Percentiles rank a stretch among this genome's conserved stretches.
phyloP scores from a whole-genome alignment of 2,888 invertebrate species.

The Shargacucullia verbasci region DNA sequence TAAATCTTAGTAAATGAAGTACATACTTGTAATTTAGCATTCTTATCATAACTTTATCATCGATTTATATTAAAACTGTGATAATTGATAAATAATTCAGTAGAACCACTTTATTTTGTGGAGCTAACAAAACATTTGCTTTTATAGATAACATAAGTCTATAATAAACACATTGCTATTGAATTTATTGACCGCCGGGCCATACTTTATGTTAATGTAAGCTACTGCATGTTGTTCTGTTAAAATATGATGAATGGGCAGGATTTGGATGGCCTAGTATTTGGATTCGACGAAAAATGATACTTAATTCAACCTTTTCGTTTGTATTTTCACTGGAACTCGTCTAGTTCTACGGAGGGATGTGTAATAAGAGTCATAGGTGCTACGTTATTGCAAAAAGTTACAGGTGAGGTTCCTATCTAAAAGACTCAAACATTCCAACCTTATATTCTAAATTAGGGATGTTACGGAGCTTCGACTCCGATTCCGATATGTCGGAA shows the following conservation, averaged over 20 bases:
- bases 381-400: no score
- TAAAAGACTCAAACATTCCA: no score
- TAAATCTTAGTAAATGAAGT: conserved; percentile 31
- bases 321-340: no score
- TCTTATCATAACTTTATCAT: conserved; percentile 23
- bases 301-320: no score
- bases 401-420: no score
- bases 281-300: conserved; percentile 10
- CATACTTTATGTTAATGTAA: conserved; percentile 49
- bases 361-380: no score
- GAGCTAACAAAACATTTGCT: conserved; percentile 22
- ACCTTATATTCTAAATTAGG: no score
- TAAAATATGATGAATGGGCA: conserved; percentile 50
- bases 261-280: conserved; percentile 43
- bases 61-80: conserved; percentile 29
- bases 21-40: conserved; percentile 20
- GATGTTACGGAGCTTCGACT: no score
- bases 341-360: no score
- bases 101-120: conserved; percentile 37
- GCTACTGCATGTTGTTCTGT: conserved; percentile 38
- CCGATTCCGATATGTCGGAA: no score
- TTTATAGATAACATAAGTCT: conserved; percentile 42
- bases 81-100: conserved; percentile 43
- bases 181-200: conserved; percentile 49
- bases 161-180: conserved; percentile 51